These are phyloP conservation scores for Tachysurus vachellii DNA, from an alignment of 2,113 vertebrate species.

Conservation along the genomic window DNA sequence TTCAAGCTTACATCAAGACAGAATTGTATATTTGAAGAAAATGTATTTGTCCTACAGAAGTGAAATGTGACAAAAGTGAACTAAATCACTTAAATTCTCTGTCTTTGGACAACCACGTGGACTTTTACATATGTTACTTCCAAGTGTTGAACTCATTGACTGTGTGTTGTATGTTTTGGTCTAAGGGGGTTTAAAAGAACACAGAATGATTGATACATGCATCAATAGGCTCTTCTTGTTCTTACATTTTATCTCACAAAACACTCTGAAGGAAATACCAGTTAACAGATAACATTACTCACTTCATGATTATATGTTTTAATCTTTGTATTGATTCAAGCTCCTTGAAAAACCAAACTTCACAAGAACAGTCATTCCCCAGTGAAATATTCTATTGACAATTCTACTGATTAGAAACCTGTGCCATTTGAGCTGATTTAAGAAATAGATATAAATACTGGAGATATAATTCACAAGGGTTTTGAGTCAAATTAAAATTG, in stretches of 20 bases:
- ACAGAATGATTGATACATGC: constrained; percentile 57
- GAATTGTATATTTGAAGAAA: background rate
- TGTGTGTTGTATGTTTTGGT: constrained; percentile 16
- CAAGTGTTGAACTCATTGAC: background rate
- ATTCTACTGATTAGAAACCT: constrained; percentile 69
- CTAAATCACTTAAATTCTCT: constrained; percentile 28
- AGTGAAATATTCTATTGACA: background rate
- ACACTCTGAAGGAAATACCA: constrained; percentile 49
- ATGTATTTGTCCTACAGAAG: constrained; percentile 2
- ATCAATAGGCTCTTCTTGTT: constrained; percentile 64
- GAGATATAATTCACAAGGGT: constrained; percentile 46
- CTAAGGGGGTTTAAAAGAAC: constrained; percentile 54
- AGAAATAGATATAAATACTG: background rate
- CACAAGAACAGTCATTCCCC: background rate
- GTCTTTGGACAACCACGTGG: constrained; percentile 46
- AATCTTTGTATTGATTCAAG: constrained; percentile 20
- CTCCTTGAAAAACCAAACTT: constrained; percentile 61
- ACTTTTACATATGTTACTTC: background rate
- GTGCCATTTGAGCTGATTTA: constrained; percentile 57
- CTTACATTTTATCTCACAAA: constrained; percentile 65
- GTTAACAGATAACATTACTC: constrained; percentile 53
- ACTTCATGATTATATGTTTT: constrained; percentile 61
- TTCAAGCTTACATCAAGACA: background rate
- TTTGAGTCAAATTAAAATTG: constrained; percentile 59
- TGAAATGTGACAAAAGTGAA: constrained; percentile 22